Evolutionary conservation across 2,888 invertebrate genomes (phyloP), one percentile per base, ranked within the genome.

Genomic region (Pandemis cinnamomeana): DNA sequence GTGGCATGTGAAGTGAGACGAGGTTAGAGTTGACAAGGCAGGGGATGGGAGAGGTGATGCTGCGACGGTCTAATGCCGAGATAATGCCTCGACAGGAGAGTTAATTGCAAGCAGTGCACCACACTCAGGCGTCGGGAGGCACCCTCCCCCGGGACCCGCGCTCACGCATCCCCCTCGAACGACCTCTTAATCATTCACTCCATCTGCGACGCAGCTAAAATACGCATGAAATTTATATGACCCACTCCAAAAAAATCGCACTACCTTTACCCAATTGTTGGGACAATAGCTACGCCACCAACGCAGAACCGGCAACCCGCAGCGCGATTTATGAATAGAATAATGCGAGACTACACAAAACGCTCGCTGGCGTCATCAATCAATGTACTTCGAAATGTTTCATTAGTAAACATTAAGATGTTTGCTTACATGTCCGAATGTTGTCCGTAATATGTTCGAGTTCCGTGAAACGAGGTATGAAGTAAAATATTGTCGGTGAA

Each of bases 351-450:
- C 86, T 84, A 88, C 90, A 92, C 90, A 91, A 91, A 91, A 91
- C 90, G 88, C 86, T 87, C 87, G 90, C 90, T 85, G 84, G 84
- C 83, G 84, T 87, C 92, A 94, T 93, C 93, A 91, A 93, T 93
- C 93, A 93, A 90, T 91, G 91, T 91, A 90, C 86, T 87, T 89
- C 87, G 90, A 91, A 91, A 92, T 91, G 91, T 93, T 93, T 92
- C 93, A 94, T 94, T 93, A 93, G 93, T 92, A 91, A 93, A 93
- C 92, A 94, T 94, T 94, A 93, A 94, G 93, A 94, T 94, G 93
- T 93, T 93, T 93, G 91, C 93, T 92, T 93, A 92, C 92, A 92
- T 92, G 91, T 91, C 89, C 89, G 84, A 88, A 86, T 91, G 90
- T 89, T 93, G 91, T 90, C 87, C 81, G 80, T 88, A 87, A 90